phyloP scores from a whole-genome alignment of 2,797 vertebrate genomes.

The Eulemur rubriventer region DNA sequence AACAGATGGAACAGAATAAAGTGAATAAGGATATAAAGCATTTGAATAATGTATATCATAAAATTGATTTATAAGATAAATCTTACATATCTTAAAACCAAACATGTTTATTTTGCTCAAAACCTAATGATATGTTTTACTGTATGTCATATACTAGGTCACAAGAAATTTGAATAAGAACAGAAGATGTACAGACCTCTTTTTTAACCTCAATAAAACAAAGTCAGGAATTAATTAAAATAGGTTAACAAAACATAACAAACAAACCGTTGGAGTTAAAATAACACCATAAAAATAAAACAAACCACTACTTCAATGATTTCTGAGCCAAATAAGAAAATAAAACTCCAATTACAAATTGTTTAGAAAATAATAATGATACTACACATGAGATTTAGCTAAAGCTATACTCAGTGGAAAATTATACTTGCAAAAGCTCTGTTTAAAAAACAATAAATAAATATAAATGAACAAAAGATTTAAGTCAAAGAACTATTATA shows the following conservation, averaged over 20 bases:
- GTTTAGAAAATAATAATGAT: constrained; percentile 25
- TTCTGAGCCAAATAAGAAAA: constrained; percentile 30
- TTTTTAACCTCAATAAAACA: constrained; percentile 11
- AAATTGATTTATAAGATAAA: constrained; percentile 50
- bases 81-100: not conserved
- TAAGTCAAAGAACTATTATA: not conserved
- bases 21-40: not conserved
- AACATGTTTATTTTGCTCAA: constrained; percentile 18
- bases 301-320: constrained; percentile 12
- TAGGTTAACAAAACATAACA: constrained; percentile 20
- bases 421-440: not conserved
- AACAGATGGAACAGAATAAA: constrained; percentile 51
- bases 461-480: constrained; percentile 1
- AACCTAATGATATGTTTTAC: constrained; percentile 14
- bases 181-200: not conserved
- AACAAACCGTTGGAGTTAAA: constrained; percentile 2
- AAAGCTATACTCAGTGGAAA: not conserved
- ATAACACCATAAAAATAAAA: constrained; percentile 30
- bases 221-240: constrained; percentile 5
- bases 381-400: not conserved
- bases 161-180: constrained; percentile 18
- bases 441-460: not conserved
- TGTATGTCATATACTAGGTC: not conserved
- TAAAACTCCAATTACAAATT: constrained; percentile 8
- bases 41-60: constrained; percentile 44